These are phyloP conservation scores for Ips typographus DNA, from an alignment of 1,140 invertebrate genomes.

Conservation along the genomic window DNA sequence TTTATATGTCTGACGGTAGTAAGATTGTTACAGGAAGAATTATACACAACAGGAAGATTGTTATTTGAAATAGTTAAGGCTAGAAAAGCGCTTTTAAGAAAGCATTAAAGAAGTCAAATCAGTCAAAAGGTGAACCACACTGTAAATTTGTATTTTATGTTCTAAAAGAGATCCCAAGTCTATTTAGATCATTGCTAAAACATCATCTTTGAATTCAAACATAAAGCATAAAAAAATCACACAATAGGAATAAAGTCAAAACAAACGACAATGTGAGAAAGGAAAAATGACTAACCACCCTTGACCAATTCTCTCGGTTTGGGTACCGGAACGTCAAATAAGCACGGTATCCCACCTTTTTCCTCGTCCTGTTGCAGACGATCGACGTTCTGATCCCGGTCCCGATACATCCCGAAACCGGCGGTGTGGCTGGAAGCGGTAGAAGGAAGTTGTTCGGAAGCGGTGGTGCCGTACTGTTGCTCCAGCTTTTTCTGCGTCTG, in stretches of 20 bases:
- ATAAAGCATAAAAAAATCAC: too few species aligned
- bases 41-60: too few species aligned
- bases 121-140: too few species aligned
- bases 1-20: too few species aligned
- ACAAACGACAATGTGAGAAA: background rate
- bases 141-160: too few species aligned
- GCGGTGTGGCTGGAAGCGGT: background rate
- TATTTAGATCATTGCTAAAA: too few species aligned
- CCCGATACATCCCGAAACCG: conserved; percentile 14
- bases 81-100: too few species aligned
- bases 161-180: too few species aligned
- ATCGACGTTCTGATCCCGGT: conserved; percentile 29
- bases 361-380: conserved; percentile 37
- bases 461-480: conserved; percentile 53
- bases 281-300: conserved; percentile 33
- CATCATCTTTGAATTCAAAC: too few species aligned
- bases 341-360: conserved; percentile 56
- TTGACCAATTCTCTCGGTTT: conserved; percentile 50
- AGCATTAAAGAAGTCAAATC: too few species aligned
- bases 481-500: conserved; percentile 67
- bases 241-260: background rate
- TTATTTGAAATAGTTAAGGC: too few species aligned
- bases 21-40: too few species aligned
- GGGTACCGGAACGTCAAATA: conserved; percentile 60
- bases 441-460: background rate